These are phyloP conservation scores for Leptopilina drosophilae DNA, from an alignment of 2,888 invertebrate genomes.

Conservation along the genomic window DNA sequence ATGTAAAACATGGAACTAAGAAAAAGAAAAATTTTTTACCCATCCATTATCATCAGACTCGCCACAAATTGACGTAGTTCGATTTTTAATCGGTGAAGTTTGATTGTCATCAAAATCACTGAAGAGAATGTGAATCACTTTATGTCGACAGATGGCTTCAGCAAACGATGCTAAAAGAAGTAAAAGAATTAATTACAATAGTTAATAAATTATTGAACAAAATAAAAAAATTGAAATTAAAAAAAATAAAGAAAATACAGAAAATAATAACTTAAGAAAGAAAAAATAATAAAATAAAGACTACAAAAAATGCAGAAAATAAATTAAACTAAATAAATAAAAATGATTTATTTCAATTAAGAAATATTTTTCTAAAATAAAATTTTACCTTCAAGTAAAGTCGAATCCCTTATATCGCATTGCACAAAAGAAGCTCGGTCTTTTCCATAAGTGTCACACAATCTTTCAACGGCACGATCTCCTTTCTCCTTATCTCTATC, in stretches of 20 bases:
- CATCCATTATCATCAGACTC: background rate
- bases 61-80: background rate
- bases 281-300: no score
- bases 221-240: no score
- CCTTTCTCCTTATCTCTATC: slow-evolving; percentile 68
- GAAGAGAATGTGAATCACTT: slow-evolving; percentile 60
- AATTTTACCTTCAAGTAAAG: slow-evolving; percentile 71
- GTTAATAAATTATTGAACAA: no score
- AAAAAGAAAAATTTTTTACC: slow-evolving; percentile 23
- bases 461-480: slow-evolving; percentile 67
- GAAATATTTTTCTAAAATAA: no score
- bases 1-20: no score
- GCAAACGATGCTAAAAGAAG: slow-evolving; percentile 7
- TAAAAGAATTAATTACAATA: no score
- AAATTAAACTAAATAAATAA: no score
- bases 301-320: no score
- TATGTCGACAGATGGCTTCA: slow-evolving; percentile 51
- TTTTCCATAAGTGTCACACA: slow-evolving; percentile 72
- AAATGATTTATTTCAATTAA: no score
- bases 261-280: no score
- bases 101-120: slow-evolving; percentile 61
- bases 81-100: background rate
- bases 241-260: no score
- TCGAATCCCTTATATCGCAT: slow-evolving; percentile 71
- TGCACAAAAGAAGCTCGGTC: slow-evolving; percentile 69